Evolutionary conservation across 2,888 invertebrate species (phyloP), one percentile per base, ranked within the genome.

Genomic region (Orgyia antiqua): DNA sequence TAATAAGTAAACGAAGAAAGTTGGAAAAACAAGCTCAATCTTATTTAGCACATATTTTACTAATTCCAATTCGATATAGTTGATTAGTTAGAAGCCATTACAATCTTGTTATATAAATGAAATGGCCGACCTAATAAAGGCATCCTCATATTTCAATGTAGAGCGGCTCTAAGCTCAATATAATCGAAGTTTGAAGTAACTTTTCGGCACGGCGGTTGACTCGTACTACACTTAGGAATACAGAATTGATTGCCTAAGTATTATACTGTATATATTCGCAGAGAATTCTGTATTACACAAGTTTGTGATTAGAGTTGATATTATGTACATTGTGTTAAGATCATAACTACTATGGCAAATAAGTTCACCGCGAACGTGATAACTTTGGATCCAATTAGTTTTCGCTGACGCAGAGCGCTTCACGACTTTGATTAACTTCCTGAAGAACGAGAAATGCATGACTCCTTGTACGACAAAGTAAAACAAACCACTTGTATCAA

Each of bases 311-410:
- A 36, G 36, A 39, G 41, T 51, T 53, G 59, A 67, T 66, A 63
- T 58, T 68, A 71, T 71, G 68, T 71, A 74, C 63, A 71, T 70
- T 69, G 65, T 58, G 58, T 69, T 74, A 74, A 60, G 62, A 60
- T 72, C 62, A 64, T 72, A 74, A 82, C 76, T 67, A 57, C 62
- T 54, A 59, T 58, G 60, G 65, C 68, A 73, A 77, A 77, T 77
- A 77, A 72, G 51, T 72, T 68, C 59, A 55, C 59, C 61, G 56
- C 56, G 62, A 55, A 58, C 59, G 55, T 58, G 61, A 58, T 55
- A 77, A 82, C 66, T 83, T 80, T 61, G 57, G 58, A 74, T 78
- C 67, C 67, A 79, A 78, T 82, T 79, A 79, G 78, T 74, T 74
- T 54, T 45, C 56, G 69, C 69, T 72, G 74, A 66, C 70, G 69